Evolutionary conservation across 23 tunicate species (phyloP).

Genomic region (Trididemnum miniatum): DNA sequence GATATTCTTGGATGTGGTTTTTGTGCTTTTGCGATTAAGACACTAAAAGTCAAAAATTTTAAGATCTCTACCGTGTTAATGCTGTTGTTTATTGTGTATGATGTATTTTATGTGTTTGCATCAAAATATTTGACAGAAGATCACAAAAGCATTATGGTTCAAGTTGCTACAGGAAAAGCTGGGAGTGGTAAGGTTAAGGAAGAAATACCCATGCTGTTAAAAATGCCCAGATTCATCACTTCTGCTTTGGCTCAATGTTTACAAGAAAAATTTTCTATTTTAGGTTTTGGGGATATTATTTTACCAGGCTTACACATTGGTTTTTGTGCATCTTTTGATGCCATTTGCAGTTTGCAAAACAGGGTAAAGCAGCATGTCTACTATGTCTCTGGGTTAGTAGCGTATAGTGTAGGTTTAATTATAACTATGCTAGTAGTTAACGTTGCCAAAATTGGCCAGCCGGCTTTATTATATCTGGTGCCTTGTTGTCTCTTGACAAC

Average conservation of each 20-base stretch:
- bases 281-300: slow-evolving; percentile 94
- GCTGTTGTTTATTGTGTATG: slow-evolving; percentile 78
- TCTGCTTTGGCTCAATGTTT: slow-evolving; percentile 50
- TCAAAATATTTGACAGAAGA: slow-evolving; percentile 79
- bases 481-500: slow-evolving; percentile 75
- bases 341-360: slow-evolving; percentile 14
- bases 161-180: slow-evolving; percentile 87
- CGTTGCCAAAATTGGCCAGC: slow-evolving; percentile 74
- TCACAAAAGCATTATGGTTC: slow-evolving; percentile 77
- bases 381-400: slow-evolving; percentile 55
- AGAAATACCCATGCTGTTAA: slow-evolving; percentile 84
- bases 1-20: slow-evolving; percentile 78
- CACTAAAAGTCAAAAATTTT: slow-evolving; percentile 53
- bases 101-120: slow-evolving; percentile 84
- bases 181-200: slow-evolving; percentile 54
- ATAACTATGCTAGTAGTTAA: slow-evolving; percentile 70
- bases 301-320: slow-evolving; percentile 90
- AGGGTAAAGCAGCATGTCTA: slow-evolving; percentile 48
- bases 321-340: slow-evolving; percentile 86
- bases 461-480: slow-evolving; percentile 80
- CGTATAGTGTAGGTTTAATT: slow-evolving; percentile 67
- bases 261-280: slow-evolving; percentile 43
- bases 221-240: slow-evolving; percentile 59
- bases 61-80: slow-evolving; percentile 52
- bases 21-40: slow-evolving; percentile 71